Conservation (phyloP, 2,888 invertebrate species). For the Aethes cnicana region DNA sequence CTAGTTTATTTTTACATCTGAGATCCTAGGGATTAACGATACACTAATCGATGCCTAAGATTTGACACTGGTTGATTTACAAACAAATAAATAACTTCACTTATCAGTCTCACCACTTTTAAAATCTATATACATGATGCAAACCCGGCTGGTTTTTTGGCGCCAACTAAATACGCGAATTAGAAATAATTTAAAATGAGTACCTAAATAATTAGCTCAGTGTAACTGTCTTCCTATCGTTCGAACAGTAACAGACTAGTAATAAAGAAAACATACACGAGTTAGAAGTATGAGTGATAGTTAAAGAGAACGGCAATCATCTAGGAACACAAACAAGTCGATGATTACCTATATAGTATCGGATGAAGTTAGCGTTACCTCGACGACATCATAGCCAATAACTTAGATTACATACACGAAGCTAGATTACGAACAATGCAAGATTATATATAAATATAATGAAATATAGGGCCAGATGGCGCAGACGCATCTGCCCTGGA, state of each 20-base stretch:
- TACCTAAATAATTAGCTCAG: conserved; percentile 1
- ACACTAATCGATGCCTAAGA: conserved; percentile 64
- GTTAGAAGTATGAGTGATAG: not conserved
- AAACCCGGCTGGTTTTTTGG: conserved; percentile 58
- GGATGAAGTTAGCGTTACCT: conserved; percentile 2
- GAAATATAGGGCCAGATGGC: conserved; percentile 3
- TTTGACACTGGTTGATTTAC: conserved; percentile 78
- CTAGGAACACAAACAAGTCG: conserved; percentile 17
- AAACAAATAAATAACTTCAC: conserved; percentile 79
- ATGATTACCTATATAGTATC: conserved; percentile 8
- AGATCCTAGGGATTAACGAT: conserved; percentile 64
- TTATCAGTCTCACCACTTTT: conserved; percentile 79
- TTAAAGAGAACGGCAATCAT: conserved; percentile 21
- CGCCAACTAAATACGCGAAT: conserved; percentile 2
- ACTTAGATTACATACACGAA: not conserved
- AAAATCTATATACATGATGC: conserved; percentile 77
- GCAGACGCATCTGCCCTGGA: not conserved
- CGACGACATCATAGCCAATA: not conserved
- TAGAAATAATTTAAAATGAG: conserved; percentile 39
- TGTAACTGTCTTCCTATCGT: not conserved
- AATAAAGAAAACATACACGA: conserved; percentile 1
- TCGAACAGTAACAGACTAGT: not conserved
- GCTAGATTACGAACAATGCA: conserved; percentile 11
- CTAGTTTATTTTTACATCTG: conserved; percentile 50
- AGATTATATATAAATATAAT: conserved; percentile 22